Conservation (phyloP, 2,888 invertebrate species). For the Myopa tessellatipennis region DNA sequence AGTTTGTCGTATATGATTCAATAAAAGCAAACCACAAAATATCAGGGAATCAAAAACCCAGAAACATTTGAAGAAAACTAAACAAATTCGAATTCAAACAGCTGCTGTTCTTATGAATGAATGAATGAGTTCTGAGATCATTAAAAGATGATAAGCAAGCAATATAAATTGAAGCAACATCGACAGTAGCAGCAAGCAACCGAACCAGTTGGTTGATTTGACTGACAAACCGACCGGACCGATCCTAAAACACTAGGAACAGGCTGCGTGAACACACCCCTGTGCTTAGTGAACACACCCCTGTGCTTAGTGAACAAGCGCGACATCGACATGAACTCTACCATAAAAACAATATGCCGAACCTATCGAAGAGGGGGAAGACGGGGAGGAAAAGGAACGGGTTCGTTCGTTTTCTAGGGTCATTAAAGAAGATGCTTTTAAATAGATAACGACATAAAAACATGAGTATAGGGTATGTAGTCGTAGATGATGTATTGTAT, state of each 20-base stretch:
- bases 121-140: neutral
- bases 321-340: neutral
- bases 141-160: neutral
- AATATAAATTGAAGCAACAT: neutral
- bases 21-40: no score
- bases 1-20: no score
- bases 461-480: no score
- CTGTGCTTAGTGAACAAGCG: neutral
- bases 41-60: neutral
- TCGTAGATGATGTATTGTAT: no score
- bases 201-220: neutral
- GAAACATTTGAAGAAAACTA: neutral
- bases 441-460: neutral
- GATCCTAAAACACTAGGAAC: neutral
- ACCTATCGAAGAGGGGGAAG: neutral
- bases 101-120: neutral
- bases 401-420: conserved; percentile 3
- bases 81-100: neutral
- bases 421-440: conserved; percentile 2
- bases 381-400: neutral
- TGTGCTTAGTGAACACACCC: neutral
- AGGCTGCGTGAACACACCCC: neutral
- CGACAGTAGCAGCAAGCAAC: neutral
- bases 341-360: neutral
- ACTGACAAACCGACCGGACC: neutral